Evolutionary conservation across 2,888 invertebrate species (phyloP).

Genomic region (Chloroclystis v-ata): DNA sequence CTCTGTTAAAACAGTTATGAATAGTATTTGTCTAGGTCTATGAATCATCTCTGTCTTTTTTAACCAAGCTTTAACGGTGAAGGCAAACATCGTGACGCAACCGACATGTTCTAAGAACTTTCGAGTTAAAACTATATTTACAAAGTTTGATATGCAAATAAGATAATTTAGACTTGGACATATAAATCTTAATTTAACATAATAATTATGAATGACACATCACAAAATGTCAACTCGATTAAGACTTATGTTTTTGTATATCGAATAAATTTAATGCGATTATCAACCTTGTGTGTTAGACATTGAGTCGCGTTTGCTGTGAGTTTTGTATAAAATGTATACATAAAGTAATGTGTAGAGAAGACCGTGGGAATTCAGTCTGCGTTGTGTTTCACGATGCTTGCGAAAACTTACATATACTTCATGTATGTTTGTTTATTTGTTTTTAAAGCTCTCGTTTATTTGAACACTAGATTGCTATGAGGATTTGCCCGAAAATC

Average conservation of each 20-base stretch:
- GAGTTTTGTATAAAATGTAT: too few species aligned
- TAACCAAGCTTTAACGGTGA: too few species aligned
- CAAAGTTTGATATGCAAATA: too few species aligned
- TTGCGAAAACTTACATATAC: constrained; percentile 27
- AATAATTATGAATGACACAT: constrained; percentile 25
- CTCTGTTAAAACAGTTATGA: too few species aligned
- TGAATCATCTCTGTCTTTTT: too few species aligned
- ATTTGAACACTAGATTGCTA: too few species aligned
- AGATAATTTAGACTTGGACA: background rate
- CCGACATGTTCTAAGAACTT: too few species aligned
- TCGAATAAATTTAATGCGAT: background rate
- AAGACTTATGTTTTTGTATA: background rate
- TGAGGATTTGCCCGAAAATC: too few species aligned
- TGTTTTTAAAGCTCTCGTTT: constrained; percentile 3
- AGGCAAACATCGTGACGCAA: too few species aligned
- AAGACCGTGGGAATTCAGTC: constrained; percentile 29
- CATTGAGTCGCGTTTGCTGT: constrained; percentile 6
- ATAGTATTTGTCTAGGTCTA: too few species aligned
- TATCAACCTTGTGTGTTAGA: constrained; percentile 3
- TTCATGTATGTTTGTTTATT: constrained; percentile 8
- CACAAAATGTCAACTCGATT: constrained; percentile 26
- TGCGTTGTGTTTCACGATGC: constrained; percentile 23
- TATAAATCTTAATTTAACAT: constrained; percentile 15
- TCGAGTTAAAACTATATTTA: too few species aligned
- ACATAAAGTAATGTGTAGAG: too few species aligned